phyloP scores from a whole-genome alignment of 1,140 invertebrate species.

The Papilio polyxenes region DNA sequence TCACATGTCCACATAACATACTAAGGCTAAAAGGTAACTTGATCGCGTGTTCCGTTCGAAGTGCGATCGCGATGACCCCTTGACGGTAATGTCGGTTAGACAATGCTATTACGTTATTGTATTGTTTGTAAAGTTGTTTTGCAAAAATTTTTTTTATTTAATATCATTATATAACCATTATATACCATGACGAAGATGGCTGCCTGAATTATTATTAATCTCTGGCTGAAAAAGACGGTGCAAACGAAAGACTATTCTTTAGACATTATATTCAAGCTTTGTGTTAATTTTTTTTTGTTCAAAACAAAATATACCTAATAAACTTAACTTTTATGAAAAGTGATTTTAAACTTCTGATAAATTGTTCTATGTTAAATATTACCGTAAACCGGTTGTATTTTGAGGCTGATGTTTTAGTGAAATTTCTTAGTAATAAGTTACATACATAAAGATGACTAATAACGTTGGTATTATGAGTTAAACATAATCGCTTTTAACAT shows the following conservation, averaged over 20 bases:
- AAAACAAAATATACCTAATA: no score
- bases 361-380: no score
- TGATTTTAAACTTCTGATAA: no score
- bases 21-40: slow-evolving; percentile 3
- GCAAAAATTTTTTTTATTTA: background rate
- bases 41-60: slow-evolving; percentile 13
- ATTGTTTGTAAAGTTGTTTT: background rate
- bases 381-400: no score
- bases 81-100: slow-evolving; percentile 1
- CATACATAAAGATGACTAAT: background rate
- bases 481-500: background rate
- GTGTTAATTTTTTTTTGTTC: no score
- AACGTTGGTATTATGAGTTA: background rate
- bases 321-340: no score
- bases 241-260: no score
- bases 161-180: no score
- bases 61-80: slow-evolving; percentile 7
- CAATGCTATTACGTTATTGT: slow-evolving; percentile 6
- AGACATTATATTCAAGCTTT: no score
- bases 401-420: background rate
- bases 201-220: no score
- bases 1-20: slow-evolving; percentile 2
- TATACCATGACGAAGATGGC: no score
- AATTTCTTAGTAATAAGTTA: background rate
- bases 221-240: no score